Percentiles rank a stretch among this genome's conserved stretches.
These are phyloP conservation scores for Nomada fucata DNA, from an alignment of 2,888 invertebrate species.

Conservation along the genomic window DNA sequence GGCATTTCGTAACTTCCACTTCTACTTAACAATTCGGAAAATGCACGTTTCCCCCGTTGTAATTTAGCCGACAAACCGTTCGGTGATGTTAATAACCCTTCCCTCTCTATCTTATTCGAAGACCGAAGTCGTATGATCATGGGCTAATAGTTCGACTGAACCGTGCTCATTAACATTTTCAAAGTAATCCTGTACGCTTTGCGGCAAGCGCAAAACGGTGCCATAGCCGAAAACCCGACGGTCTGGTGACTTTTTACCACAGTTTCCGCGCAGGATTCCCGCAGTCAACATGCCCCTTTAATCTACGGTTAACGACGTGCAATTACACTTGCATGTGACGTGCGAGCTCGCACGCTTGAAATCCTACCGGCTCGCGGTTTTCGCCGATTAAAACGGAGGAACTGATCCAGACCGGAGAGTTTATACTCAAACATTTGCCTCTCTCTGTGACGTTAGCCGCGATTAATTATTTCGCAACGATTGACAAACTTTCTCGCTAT, in stretches of 20 bases:
- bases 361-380: background rate
- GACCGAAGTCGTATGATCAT: background rate
- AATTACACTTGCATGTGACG: conserved; percentile 23
- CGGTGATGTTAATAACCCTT: background rate
- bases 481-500: background rate
- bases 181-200: conserved; percentile 11
- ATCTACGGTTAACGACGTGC: conserved; percentile 20
- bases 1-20: too few species aligned
- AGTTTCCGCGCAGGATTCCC: background rate
- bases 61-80: too few species aligned
- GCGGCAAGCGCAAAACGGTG: background rate
- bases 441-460: background rate
- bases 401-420: background rate
- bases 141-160: background rate
- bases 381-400: conserved; percentile 8
- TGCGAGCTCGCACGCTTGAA: conserved; percentile 4
- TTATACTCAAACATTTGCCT: conserved; percentile 27
- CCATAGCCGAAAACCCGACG: background rate
- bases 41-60: background rate
- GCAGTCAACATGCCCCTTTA: conserved; percentile 20
- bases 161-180: conserved; percentile 32
- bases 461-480: conserved; percentile 34
- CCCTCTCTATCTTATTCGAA: background rate
- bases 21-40: background rate
- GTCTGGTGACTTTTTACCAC: conserved; percentile 1